Base-by-base conservation (phyloP, 2,888 invertebrate genomes). In the Rosalia funebris region DNA sequence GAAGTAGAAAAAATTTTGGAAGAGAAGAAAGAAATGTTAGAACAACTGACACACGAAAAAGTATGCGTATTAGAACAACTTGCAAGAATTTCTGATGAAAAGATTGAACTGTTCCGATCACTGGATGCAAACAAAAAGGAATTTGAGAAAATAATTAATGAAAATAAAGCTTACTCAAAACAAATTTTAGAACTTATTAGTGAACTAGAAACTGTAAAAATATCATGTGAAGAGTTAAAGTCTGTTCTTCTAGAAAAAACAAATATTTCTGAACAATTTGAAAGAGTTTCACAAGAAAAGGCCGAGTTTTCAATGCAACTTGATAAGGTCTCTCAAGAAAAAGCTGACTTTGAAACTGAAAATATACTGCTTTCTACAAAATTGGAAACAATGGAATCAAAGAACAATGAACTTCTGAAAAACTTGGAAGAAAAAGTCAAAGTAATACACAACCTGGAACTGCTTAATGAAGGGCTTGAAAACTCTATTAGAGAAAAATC, bases 241-340 rank as follows among this genome's bases (percentile, higher is more conserved):
- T 39, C 36, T 10, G 10, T 60, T 12, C 31, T 32, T 41, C 34
- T 60, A 41, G 65, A 68, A 41, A 65, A 55, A 31, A 17, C 19
- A 12, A 58, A 60, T 16, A 57, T 67, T 19, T 37, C 63, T 2
- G 57, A 60, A 15, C 61, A 68, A 36, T 54, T 58, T 11, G 60
- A 68, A 48, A 63, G 50, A 15, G 39, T 62, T 10, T 54, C 58
- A 10, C 25, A 52, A 42, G 58, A 60, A 17, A 67, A 67, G 57
- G 59, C 57, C 2, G 59, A 61, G 32, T 63, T 66, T 53, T 66
- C 63, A 4, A 58, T 57, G 46, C 63, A 66, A 17, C 57, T 66
- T 11, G 62, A 66, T 48, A 59, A 60, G 20, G 60, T 57, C 34
- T 66, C 63, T 15, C 63, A 66, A 32, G 61, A 64, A 39, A 64